Percentiles rank a stretch among this genome's conserved stretches.
Evolutionary conservation across 2,113 vertebrate genomes (phyloP).

Genomic region (Pollimyrus isidori): DNA sequence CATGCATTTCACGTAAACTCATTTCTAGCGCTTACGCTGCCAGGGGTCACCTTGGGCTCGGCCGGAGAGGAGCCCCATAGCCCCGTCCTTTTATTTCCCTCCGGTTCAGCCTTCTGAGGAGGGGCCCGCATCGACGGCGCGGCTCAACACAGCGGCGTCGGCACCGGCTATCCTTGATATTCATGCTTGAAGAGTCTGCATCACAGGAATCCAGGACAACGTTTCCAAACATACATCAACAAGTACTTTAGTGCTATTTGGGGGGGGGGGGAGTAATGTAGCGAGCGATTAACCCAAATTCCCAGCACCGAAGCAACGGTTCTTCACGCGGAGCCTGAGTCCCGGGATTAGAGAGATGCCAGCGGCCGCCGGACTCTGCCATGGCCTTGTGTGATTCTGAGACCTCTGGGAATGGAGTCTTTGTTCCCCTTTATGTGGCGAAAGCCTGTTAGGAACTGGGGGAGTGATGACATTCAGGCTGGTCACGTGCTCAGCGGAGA

Average conservation of each 20-base stretch:
- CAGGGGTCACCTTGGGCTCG: not conserved
- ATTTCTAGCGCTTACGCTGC: not conserved
- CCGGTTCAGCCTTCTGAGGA: not conserved
- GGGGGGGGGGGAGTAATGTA: not conserved
- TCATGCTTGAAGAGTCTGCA: not conserved
- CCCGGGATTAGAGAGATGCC: not conserved
- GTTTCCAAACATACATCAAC: slow-evolving; percentile 2
- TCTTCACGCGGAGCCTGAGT: not conserved
- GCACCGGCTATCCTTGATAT: not conserved
- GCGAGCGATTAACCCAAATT: not conserved
- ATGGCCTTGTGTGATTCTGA: not conserved
- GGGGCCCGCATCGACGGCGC: not conserved
- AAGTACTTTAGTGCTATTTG: not conserved
- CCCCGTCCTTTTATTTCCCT: not conserved
- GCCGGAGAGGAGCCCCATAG: not conserved
- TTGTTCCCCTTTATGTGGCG: not conserved
- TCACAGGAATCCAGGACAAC: not conserved
- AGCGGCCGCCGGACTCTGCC: not conserved
- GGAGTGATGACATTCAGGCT: not conserved
- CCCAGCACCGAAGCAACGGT: not conserved
- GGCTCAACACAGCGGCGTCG: not conserved
- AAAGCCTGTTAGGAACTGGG: not conserved
- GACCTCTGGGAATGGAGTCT: not conserved
- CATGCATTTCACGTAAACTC: not conserved
- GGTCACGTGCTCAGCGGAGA: not conserved